These are phyloP conservation scores for Zele albiditarsus DNA, from an alignment of 2,888 invertebrate species.

Conservation along the genomic window DNA sequence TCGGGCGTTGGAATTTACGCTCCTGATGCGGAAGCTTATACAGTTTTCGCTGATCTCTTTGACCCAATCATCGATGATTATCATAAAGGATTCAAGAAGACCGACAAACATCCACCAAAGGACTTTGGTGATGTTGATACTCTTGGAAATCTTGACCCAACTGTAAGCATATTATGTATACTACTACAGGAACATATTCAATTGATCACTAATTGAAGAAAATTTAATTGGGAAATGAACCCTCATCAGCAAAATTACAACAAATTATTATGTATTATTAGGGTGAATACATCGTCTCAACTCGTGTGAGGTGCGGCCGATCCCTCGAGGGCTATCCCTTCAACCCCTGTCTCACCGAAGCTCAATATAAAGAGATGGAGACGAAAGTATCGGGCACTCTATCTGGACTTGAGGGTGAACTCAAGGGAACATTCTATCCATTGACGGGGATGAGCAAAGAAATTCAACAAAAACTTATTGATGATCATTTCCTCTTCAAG, in stretches of 20 bases:
- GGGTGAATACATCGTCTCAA: slow-evolving; percentile 93
- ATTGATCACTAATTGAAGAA: background rate
- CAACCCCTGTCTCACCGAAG: slow-evolving; percentile 97
- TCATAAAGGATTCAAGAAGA: slow-evolving; percentile 95
- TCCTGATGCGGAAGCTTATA: slow-evolving; percentile 96
- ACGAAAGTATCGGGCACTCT: slow-evolving; percentile 88
- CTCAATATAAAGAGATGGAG: slow-evolving; percentile 98
- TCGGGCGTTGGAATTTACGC: slow-evolving; percentile 98
- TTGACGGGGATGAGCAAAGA: slow-evolving; percentile 97
- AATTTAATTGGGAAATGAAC: background rate
- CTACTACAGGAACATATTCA: no score
- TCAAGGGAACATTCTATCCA: slow-evolving; percentile 96
- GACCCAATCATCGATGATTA: slow-evolving; percentile 99
- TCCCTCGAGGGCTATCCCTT: slow-evolving; percentile 96
- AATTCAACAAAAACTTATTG: slow-evolving; percentile 95
- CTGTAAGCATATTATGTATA: slow-evolving; percentile 69
- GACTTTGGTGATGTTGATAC: slow-evolving; percentile 95
- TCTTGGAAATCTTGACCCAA: slow-evolving; percentile 94
- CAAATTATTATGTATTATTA: slow-evolving; percentile 48
- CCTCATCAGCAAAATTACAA: background rate
- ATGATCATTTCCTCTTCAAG: slow-evolving; percentile 99
- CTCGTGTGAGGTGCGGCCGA: slow-evolving; percentile 97
- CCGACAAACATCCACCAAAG: slow-evolving; percentile 93
- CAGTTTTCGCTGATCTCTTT: slow-evolving; percentile 92
- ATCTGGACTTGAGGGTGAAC: slow-evolving; percentile 88